Evolutionary conservation across 64 coral and sea anemone genomes (phyloP).

Genomic region (Montipora sp.): DNA sequence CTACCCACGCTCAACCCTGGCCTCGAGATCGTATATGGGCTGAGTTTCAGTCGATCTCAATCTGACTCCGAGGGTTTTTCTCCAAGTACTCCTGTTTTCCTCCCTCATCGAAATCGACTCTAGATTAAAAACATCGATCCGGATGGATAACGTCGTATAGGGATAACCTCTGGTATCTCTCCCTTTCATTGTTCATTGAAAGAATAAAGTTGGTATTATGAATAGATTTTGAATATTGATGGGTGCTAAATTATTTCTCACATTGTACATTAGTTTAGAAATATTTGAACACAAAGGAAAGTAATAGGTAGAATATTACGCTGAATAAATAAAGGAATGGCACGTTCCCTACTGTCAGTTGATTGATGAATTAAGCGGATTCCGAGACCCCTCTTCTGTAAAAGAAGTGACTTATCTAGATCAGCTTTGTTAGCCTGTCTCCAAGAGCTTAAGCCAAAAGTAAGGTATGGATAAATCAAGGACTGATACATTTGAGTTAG

Average conservation of each 20-base stretch:
- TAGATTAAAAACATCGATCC: too few species aligned
- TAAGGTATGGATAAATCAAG: background rate
- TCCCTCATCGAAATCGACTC: too few species aligned
- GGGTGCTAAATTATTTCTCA: background rate
- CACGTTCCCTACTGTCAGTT: background rate
- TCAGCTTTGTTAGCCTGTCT: background rate
- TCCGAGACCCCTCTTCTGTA: background rate
- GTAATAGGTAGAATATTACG: background rate
- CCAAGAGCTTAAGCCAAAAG: background rate
- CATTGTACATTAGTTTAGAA: background rate
- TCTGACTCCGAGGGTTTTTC: too few species aligned
- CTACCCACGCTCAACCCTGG: too few species aligned
- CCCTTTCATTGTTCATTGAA: too few species aligned
- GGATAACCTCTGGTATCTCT: too few species aligned
- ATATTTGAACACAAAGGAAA: background rate
- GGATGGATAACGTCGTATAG: too few species aligned
- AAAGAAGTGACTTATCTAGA: background rate
- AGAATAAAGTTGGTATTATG: too few species aligned
- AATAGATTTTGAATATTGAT: too few species aligned
- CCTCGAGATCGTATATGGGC: too few species aligned
- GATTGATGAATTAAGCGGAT: background rate
- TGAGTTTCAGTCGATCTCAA: too few species aligned
- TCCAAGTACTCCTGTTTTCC: too few species aligned
- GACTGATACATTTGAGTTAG: slow-evolving; percentile 4
- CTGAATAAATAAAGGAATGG: background rate